phyloP scores from a whole-genome alignment of 2,888 invertebrate species.

The Steinernema hermaphroditum region DNA sequence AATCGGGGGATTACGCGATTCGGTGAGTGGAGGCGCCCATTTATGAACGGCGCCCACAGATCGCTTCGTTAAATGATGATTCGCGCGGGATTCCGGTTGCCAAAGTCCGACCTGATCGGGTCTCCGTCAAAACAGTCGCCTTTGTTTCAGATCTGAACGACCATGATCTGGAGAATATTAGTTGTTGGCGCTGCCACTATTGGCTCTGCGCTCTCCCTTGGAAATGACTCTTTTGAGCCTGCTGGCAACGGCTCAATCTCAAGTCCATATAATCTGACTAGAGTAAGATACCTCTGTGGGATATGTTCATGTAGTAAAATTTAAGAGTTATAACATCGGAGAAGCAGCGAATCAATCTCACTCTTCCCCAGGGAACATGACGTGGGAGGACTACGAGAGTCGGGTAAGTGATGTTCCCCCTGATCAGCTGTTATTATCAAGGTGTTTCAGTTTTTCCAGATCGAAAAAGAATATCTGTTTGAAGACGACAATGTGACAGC shows the following conservation, averaged over 20 bases:
- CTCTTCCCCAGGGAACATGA: not conserved
- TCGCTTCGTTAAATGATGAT: not conserved
- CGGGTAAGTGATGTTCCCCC: not conserved
- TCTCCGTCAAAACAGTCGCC: not conserved
- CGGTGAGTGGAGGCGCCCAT: too few relatives aligned
- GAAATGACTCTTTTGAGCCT: not conserved
- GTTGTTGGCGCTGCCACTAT: not conserved
- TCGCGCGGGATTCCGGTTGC: slow-evolving; percentile 9
- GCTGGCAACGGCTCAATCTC: not conserved
- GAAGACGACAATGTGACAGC: not conserved
- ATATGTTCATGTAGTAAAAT: too few relatives aligned
- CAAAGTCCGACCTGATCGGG: not conserved
- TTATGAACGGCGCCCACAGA: not conserved
- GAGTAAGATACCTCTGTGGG: not conserved
- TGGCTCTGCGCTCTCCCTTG: not conserved
- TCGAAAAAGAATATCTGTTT: too few relatives aligned
- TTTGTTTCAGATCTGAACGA: not conserved
- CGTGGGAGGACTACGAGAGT: not conserved
- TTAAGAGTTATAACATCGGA: too few relatives aligned
- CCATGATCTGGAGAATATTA: not conserved
- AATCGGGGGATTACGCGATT: too few relatives aligned
- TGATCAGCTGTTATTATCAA: not conserved
- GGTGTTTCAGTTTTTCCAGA: not conserved
- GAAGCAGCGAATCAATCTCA: too few relatives aligned
- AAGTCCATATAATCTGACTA: not conserved